Evolutionary conservation across 2,888 invertebrate genomes (phyloP), one percentile per base, ranked within the genome.

Genomic region (Eurytoma californica): DNA sequence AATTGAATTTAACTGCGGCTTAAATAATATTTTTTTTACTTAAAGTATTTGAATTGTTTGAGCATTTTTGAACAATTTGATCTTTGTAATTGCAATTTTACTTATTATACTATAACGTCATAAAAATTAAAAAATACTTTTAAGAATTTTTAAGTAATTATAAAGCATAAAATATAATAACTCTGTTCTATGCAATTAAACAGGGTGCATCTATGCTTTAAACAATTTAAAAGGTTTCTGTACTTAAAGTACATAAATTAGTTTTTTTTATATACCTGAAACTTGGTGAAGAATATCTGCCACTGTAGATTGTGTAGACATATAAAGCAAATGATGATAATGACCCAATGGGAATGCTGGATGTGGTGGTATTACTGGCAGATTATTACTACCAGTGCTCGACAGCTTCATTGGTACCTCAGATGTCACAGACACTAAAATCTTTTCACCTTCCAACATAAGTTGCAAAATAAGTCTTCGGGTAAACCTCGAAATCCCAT

Each of bases 401-500:
- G 87, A 86, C 47, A 87, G 85, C 83, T 87, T 88, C 87, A 89
- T 89, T 14, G 87, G 88, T 79, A 85, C 83, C 77, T 90, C 89
- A 3, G 89, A 91, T 3, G 90, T 91, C 78, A 97, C 93, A 84
- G 95, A 95, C 30, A 97, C 95, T 30, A 94, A 92, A 81, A 96
- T 94, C 85, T 95, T 95, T 91, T 97, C 97, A 86, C 95, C 95
- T 86, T 97, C 97, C 82, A 98, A 91, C 82, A 98, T 91, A 76
- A 97, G 92, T 86, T 97, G 97, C 73, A 97, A 91, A 83, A 97
- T 94, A 78, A 98, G 91, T 72, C 97, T 93, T 47, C 97, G 93
- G 58, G 97, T 95, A 91, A 97, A 97, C 9, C 97, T 97, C 0
- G 96, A 95, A 86, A 97, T 95, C 14, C 95, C 95, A 65, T 91